These are phyloP conservation scores for Sinohyriopsis cumingii DNA, from an alignment of 2,888 invertebrate genomes.

Conservation along the genomic window DNA sequence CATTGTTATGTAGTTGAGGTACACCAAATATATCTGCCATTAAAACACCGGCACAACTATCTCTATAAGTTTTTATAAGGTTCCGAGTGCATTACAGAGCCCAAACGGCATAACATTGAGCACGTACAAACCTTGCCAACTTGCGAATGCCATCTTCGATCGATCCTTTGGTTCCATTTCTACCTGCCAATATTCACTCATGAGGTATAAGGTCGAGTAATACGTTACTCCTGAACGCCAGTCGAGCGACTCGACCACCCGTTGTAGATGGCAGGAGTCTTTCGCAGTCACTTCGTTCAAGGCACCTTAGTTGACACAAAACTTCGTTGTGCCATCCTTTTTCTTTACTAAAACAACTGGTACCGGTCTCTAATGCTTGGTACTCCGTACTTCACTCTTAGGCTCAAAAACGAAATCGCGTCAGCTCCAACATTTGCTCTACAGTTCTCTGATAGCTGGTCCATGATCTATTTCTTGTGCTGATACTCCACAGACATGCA, in stretches of 20 bases:
- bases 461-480: no score
- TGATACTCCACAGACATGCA: no score
- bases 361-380: not conserved
- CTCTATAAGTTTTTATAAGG: conserved; percentile 44
- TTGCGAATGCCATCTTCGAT: conserved; percentile 41
- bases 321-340: conserved; percentile 19
- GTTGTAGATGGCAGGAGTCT: conserved; percentile 18
- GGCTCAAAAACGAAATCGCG: no score
- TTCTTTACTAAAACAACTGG: conserved; percentile 20
- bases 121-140: conserved; percentile 15
- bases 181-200: conserved; percentile 46
- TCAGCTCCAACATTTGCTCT: no score
- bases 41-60: conserved; percentile 23
- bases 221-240: conserved; percentile 30
- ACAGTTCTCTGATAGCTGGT: no score
- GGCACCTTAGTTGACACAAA: conserved; percentile 14
- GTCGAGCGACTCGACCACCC: conserved; percentile 32
- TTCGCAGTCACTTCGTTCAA: conserved; percentile 14
- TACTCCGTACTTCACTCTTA: no score
- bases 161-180: conserved; percentile 24
- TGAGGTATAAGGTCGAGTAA: conserved; percentile 40
- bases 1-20: conserved; percentile 39
- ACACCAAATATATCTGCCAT: conserved; percentile 29
- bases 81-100: conserved; percentile 39
- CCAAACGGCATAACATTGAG: conserved; percentile 42